These are phyloP conservation scores for Drosophila insularis DNA, from an alignment of 1,140 invertebrate species.

Conservation along the genomic window DNA sequence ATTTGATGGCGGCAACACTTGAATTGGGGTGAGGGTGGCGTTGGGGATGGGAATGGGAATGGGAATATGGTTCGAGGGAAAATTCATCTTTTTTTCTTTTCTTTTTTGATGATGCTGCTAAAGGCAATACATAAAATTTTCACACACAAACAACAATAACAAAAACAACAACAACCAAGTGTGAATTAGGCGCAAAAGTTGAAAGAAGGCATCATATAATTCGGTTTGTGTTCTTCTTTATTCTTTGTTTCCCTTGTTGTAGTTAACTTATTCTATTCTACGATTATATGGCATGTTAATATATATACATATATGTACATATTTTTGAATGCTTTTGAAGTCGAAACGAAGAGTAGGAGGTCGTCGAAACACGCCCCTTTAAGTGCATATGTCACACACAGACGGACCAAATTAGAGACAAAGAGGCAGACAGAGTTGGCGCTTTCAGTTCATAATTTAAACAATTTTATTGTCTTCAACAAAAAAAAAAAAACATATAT, in stretches of 20 bases:
- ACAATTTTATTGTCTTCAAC: slow-evolving; percentile 50
- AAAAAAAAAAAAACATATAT: neutral
- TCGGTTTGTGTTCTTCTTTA: slow-evolving; percentile 30
- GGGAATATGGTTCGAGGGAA: neutral
- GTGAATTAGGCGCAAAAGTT: slow-evolving; percentile 81
- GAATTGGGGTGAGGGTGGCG: too few relatives aligned
- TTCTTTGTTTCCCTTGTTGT: neutral
- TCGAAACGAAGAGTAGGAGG: slow-evolving; percentile 14
- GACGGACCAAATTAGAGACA: neutral
- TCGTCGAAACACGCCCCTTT: slow-evolving; percentile 29
- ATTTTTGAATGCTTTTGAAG: slow-evolving; percentile 62
- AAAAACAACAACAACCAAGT: slow-evolving; percentile 50
- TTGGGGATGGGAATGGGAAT: neutral
- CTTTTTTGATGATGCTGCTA: slow-evolving; percentile 75
- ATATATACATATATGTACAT: neutral
- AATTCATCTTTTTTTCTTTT: slow-evolving; percentile 25
- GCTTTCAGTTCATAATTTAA: slow-evolving; percentile 73
- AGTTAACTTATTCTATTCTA: slow-evolving; percentile 6
- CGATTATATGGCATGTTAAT: neutral
- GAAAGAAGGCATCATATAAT: slow-evolving; percentile 71
- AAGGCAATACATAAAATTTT: slow-evolving; percentile 80
- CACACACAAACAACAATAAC: slow-evolving; percentile 53
- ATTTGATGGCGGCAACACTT: slow-evolving; percentile 29
- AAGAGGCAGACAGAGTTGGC: slow-evolving; percentile 5
- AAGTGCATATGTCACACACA: slow-evolving; percentile 69